Evolutionary conservation across 2,888 invertebrate genomes (phyloP), one percentile per base, ranked within the genome.

Genomic region (Pandemis corylana): DNA sequence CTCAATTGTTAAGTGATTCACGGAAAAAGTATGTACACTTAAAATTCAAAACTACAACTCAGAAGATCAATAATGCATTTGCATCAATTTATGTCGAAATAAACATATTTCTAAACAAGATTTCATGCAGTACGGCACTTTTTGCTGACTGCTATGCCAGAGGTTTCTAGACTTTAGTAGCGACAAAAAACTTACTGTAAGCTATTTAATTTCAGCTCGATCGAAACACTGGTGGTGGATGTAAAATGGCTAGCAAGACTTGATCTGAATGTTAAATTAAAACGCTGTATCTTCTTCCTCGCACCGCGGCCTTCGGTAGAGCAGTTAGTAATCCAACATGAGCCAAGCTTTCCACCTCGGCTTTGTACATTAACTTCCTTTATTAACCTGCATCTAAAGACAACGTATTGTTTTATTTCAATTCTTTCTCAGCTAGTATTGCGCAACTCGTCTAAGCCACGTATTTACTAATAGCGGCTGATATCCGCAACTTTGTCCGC

Each of bases 331-430:
- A 83, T 89, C 87, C 86, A 86, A 88, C 88, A 89, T 86, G 87
- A 89, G 88, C 88, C 85, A 80, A 83, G 86, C 88, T 90, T 87
- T 87, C 87, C 85, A 88, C 89, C 87, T 85, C 86, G 85, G 90
- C 90, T 89, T 87, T 90, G 86, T 89, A 89, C 90, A 91, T 91
- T 92, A 91, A 91, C 90, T 91, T 90, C 87, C 89, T 88, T 88
- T 89, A 89, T 90, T 85, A 88, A 89, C 89, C 87, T 91, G 89
- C 89, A 89, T 89, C 90, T 90, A 89, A 90, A 91, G 89, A 89
- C 88, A 86, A 83, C 83, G 85, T 84, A 82, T 85, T 84, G 84
- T 87, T 87, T 78, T 77, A 74, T 77, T 77, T 87, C 84, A 85
- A 85, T 85, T 81, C 83, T 80, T 83, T 79, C 80, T 80, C 79